Conservation (phyloP, 2,888 invertebrate genomes). For the Cheilosia scutellata region DNA sequence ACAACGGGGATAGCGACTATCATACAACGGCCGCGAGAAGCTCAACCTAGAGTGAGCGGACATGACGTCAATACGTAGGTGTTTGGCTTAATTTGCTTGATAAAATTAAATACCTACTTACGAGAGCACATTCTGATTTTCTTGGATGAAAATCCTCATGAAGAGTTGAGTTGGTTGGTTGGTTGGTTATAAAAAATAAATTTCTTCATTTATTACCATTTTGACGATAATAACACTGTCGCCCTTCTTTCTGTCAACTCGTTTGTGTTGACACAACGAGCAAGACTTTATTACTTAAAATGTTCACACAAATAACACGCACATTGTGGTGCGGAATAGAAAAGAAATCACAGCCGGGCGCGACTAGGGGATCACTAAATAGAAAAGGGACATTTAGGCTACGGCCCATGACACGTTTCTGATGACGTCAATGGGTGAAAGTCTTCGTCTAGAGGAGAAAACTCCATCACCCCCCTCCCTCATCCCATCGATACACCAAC, state of each 20-base stretch:
- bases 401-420: constrained; percentile 43
- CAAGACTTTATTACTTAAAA: constrained; percentile 16
- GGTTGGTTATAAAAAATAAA: constrained; percentile 1
- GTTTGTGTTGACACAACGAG: neutral
- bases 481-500: neutral
- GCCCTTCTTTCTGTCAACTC: neutral
- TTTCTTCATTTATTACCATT: neutral
- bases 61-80: constrained; percentile 84
- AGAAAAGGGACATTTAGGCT: constrained; percentile 9
- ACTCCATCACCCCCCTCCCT: neutral
- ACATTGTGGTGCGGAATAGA: neutral
- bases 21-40: neutral
- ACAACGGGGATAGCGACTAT: constrained; percentile 7
- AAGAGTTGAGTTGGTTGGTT: neutral
- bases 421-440: constrained; percentile 60
- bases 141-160: neutral
- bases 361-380: constrained; percentile 7
- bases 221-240: neutral
- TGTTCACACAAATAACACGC: neutral
- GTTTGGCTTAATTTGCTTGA: constrained; percentile 77
- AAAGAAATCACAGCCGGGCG: neutral
- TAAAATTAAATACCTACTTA: constrained; percentile 53
- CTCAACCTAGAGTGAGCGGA: constrained; percentile 77
- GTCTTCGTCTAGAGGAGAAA: neutral
- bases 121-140: constrained; percentile 44